These are phyloP conservation scores for Salvator merianae DNA, from an alignment of 2,113 vertebrate genomes.

Conservation along the genomic window DNA sequence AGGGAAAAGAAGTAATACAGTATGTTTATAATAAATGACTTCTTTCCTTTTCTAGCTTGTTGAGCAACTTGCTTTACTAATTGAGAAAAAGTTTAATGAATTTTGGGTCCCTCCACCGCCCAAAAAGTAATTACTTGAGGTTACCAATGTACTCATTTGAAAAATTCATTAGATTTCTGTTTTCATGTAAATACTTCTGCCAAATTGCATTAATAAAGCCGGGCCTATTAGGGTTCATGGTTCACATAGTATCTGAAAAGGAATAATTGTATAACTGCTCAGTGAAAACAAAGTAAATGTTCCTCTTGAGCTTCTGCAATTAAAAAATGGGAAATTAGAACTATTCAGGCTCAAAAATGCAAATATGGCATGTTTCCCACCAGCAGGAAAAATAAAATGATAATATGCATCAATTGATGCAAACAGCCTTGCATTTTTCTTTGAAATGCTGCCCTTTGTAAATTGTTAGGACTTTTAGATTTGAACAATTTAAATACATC, in stretches of 20 bases:
- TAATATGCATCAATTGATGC: slow-evolving; percentile 53
- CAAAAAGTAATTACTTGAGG: slow-evolving; percentile 68
- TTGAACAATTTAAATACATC: background rate
- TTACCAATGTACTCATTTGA: slow-evolving; percentile 71
- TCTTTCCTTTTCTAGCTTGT: slow-evolving; percentile 66
- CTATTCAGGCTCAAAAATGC: slow-evolving; percentile 83
- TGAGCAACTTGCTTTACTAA: slow-evolving; percentile 76
- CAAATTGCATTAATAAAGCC: slow-evolving; percentile 80
- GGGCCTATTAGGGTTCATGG: slow-evolving; percentile 83
- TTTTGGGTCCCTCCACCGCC: slow-evolving; percentile 57
- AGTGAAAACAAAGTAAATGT: slow-evolving; percentile 83
- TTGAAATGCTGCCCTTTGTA: slow-evolving; percentile 23
- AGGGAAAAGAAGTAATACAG: slow-evolving; percentile 33
- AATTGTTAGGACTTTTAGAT: slow-evolving; percentile 23
- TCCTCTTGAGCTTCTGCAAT: slow-evolving; percentile 78
- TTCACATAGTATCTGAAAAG: slow-evolving; percentile 78
- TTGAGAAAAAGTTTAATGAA: slow-evolving; percentile 80
- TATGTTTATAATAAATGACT: slow-evolving; percentile 44
- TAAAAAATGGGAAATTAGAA: slow-evolving; percentile 80
- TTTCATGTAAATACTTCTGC: slow-evolving; percentile 81
- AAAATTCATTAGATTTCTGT: slow-evolving; percentile 81
- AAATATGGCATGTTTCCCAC: slow-evolving; percentile 74
- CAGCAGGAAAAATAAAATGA: slow-evolving; percentile 71
- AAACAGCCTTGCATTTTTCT: slow-evolving; percentile 22
- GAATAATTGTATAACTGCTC: slow-evolving; percentile 84